phyloP scores from a whole-genome alignment of 2,797 vertebrate genomes.

The Myiotriccus ornatus region DNA sequence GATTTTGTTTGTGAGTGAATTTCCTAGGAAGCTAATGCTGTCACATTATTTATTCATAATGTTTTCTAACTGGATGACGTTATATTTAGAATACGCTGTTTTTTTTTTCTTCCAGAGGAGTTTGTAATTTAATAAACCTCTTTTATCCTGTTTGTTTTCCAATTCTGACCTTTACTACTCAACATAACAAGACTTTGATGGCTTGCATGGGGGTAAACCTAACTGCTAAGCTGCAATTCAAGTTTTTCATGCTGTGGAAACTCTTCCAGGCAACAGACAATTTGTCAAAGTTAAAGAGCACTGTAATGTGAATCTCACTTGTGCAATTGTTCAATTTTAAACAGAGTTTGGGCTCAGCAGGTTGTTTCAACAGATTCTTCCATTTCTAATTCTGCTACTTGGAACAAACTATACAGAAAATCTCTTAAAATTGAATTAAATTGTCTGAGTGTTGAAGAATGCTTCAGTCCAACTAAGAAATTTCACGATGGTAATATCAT shows the following conservation, averaged over 20 bases:
- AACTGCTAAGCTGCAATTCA: neutral
- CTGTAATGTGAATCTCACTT: neutral
- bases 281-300: neutral
- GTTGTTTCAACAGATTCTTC: neutral
- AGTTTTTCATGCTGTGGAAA: neutral
- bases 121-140: neutral
- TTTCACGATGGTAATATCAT: neutral
- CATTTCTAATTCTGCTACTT: neutral
- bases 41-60: neutral
- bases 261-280: neutral
- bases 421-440: neutral
- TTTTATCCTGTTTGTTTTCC: conserved; percentile 1
- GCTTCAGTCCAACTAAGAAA: neutral
- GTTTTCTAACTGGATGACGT: neutral
- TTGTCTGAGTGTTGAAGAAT: neutral
- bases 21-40: neutral
- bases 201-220: neutral
- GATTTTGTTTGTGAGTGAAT: neutral
- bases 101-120: neutral
- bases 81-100: neutral
- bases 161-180: neutral
- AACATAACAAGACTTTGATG: neutral
- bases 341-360: neutral
- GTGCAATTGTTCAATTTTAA: neutral
- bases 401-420: neutral